Conservation (phyloP, 2,888 invertebrate species). For the Mesopsocus fuscifrons region DNA sequence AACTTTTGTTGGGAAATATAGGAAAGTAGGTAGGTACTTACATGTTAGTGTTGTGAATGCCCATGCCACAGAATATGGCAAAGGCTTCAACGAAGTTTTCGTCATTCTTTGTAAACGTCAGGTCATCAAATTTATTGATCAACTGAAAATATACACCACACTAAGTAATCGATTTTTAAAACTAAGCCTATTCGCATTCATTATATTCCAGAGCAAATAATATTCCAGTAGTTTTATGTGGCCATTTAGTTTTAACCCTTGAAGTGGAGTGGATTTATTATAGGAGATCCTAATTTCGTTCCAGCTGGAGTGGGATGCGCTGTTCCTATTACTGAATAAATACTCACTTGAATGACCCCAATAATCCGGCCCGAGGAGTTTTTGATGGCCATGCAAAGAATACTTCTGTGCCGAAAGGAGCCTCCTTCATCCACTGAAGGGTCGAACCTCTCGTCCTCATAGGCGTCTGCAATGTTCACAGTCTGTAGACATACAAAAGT, state of each 20-base stretch:
- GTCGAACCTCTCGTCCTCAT: constrained; percentile 77
- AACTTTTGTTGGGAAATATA: too few relatives aligned
- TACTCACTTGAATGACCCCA: constrained; percentile 60
- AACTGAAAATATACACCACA: constrained; percentile 38
- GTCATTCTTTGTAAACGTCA: constrained; percentile 84
- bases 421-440: constrained; percentile 64
- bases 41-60: constrained; percentile 93
- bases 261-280: too few relatives aligned
- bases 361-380: constrained; percentile 82
- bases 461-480: constrained; percentile 78
- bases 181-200: too few relatives aligned
- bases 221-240: too few relatives aligned
- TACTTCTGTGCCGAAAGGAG: constrained; percentile 69
- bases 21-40: constrained; percentile 25
- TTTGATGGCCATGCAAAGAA: constrained; percentile 91
- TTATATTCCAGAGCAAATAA: too few relatives aligned
- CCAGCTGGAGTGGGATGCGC: too few relatives aligned
- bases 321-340: too few relatives aligned
- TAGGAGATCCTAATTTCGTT: too few relatives aligned
- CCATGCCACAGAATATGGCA: constrained; percentile 95
- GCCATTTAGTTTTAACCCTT: too few relatives aligned
- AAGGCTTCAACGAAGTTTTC: constrained; percentile 95
- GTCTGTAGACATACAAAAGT: constrained; percentile 37
- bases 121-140: constrained; percentile 80
- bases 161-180: too few relatives aligned